Conservation (phyloP, 2,113 vertebrate genomes). For the Leucosticte australis region DNA sequence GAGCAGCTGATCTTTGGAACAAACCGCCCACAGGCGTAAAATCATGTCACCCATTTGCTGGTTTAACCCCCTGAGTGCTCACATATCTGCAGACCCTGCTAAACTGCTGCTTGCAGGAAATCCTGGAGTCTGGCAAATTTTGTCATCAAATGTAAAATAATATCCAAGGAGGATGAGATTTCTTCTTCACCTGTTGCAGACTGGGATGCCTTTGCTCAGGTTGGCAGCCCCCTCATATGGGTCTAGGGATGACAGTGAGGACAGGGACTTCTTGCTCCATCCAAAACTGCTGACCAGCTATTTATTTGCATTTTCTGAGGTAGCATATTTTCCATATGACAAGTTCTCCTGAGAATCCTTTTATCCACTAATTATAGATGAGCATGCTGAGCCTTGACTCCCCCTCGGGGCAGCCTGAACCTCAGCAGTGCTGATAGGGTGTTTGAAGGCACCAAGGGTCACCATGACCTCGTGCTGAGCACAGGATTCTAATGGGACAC, state of each 20-base stretch:
- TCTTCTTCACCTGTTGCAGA: background rate
- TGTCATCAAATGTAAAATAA: background rate
- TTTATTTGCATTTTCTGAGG: background rate
- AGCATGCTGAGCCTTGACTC: background rate
- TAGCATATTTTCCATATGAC: background rate
- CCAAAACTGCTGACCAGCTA: background rate
- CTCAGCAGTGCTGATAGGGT: background rate
- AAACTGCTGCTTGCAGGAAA: background rate
- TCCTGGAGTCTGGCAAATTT: background rate
- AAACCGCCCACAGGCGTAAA: slow-evolving; percentile 7
- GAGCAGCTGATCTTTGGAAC: slow-evolving; percentile 65
- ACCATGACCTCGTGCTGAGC: background rate
- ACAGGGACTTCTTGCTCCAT: background rate
- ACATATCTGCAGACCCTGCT: background rate
- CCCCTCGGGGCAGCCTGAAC: background rate
- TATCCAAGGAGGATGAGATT: background rate
- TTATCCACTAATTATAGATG: background rate
- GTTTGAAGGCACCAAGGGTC: background rate
- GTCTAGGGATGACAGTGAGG: background rate
- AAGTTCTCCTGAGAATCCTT: background rate
- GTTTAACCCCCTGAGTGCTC: slow-evolving; percentile 37
- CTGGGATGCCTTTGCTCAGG: background rate
- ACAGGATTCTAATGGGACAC: background rate
- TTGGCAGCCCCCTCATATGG: background rate
- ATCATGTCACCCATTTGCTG: slow-evolving; percentile 12